Base-by-base conservation (phyloP, 2,113 vertebrate genomes). In the Callipepla squamata region DNA sequence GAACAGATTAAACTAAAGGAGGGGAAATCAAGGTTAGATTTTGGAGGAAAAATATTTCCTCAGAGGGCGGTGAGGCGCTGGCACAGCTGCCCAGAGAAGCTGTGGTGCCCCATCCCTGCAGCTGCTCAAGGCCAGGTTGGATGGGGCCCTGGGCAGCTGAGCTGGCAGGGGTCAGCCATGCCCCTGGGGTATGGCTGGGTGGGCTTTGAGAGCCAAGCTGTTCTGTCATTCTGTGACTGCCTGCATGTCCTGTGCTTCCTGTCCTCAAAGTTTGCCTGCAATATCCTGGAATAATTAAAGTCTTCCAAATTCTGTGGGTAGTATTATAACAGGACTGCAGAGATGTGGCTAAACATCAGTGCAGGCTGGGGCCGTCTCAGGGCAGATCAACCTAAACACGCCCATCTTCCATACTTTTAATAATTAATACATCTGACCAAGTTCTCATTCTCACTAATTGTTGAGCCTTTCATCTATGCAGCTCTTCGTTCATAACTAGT, bases 361-460 rank as follows among this genome's bases (percentile, higher is more conserved):
- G 59, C 55, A 77, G 57, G 16, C 12, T 80, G 68, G 12, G 45
- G 42, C 59, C 61, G 9, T 73, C 34, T 48, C 30, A 1, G 3
- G 26, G 11, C 50, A 74, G 25, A 32, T 77, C 7, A 77, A 9
- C n/a, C 11, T 51, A 38, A 36, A 20, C 7, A 9, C 77, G 9
- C 13, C 19, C 26, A 32, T 58, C 40, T 80, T 78, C 12, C n/a
- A 50, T 7, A 15, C 18, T 65, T 80, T 9, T 9, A 1, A 0
- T 40, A 19, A 77, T 19, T 53, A 40, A 22, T 42, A 28, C 1
- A 0, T 50, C 80, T 82, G 58, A 42, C 11, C 28, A 59, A 68
- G 34, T 16, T 32, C 32, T 87, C 3, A 1, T 36, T 85, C 45
- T 81, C 11, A 30, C 0, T 0, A 34, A 20, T 17, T 22, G 22